Base-by-base conservation (phyloP, 2,888 invertebrate species). In the Lagria hirta region DNA sequence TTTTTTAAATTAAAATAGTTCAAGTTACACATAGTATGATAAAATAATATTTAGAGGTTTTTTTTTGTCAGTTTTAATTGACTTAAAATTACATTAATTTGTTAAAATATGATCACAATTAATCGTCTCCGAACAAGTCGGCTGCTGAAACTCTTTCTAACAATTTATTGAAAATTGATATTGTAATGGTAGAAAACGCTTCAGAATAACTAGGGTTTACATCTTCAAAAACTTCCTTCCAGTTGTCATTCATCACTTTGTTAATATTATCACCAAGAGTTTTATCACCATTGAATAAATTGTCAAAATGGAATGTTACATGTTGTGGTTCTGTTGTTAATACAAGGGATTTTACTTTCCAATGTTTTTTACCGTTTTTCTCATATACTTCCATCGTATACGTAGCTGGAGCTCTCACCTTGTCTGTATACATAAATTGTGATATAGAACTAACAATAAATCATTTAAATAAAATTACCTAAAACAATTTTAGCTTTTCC, bases 81-180 rank as follows among this genome's bases (percentile, higher is more conserved):
- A n/a, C n/a, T n/a, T n/a, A n/a, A n/a, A n/a, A n/a, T n/a, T n/a
- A n/a, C n/a, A n/a, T n/a, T n/a, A n/a, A n/a, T n/a, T n/a, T n/a
- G n/a, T n/a, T n/a, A n/a, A n/a, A n/a, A n/a, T n/a, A n/a, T n/a
- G n/a, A n/a, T n/a, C n/a, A n/a, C n/a, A n/a, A n/a, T n/a, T n/a
- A n/a, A n/a, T 10, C 8, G n/a, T n/a, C n/a, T n/a, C 14, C 16
- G 28, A 37, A 38, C 2, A 84, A 77, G 52, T 76, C 74, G 53
- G 79, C 74, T 67, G 83, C 76, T 3, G 84, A 82, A 14, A 84
- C 77, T 53, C 76, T 78, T 46, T 77, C 80, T 57, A 84, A 84
- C 52, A 85, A 75, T 52, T 79, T 74, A 57, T 84, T 83, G 1
- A 79, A 75, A 3, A 84, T 74, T 24, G 81, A 76, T 22, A 74